Percentiles rank a stretch among this genome's conserved stretches.
Evolutionary conservation across 2,888 invertebrate species (phyloP).

Genomic region (Rapana venosa): DNA sequence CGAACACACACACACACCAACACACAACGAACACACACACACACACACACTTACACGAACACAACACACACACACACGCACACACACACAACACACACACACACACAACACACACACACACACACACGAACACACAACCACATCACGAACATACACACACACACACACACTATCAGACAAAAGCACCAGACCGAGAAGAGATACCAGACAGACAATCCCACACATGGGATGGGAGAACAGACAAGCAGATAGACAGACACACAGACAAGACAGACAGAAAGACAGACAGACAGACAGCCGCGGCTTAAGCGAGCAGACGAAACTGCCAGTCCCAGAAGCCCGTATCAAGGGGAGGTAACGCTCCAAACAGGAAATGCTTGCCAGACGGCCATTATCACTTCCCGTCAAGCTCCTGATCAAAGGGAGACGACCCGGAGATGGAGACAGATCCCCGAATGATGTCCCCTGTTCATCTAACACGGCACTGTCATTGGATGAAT

Average conservation of each 20-base stretch:
- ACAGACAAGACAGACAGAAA: not conserved
- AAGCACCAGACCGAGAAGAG: not conserved
- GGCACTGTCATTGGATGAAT: slow-evolving; percentile 7
- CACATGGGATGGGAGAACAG: not conserved
- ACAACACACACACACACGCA: not conserved
- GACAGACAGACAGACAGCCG: not conserved
- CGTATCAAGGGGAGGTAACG: not conserved
- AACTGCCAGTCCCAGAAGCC: not conserved
- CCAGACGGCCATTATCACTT: not conserved
- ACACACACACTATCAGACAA: not conserved
- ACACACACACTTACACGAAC: not conserved
- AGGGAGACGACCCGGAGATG: not conserved
- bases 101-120: not conserved
- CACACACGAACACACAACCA: not conserved
- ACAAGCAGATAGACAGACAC: not conserved
- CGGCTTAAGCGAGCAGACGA: not conserved
- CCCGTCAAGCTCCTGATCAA: slow-evolving; percentile 1
- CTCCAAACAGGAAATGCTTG: not conserved
- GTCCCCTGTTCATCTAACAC: not conserved
- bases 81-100: not conserved
- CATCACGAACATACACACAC: not conserved
- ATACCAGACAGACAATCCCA: not conserved
- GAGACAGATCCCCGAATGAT: not conserved
- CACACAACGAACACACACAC: not conserved
- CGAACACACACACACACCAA: not conserved